A percentile compares a stretch with the other conserved stretches of the same genome.
Conservation (phyloP, 2,888 invertebrate genomes). For the Trilocha varians region DNA sequence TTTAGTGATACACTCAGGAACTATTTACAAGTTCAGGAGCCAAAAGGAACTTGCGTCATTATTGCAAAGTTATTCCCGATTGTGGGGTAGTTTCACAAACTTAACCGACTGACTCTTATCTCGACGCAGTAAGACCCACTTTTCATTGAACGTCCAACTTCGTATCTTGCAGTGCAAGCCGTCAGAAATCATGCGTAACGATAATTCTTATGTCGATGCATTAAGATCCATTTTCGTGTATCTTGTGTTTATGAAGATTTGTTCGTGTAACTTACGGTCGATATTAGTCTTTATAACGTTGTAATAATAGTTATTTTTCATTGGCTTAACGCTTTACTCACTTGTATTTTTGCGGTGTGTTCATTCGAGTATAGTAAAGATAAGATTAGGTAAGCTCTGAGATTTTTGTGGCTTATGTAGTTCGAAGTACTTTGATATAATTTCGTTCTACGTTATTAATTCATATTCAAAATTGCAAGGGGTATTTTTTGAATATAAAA, state of each 20-base stretch:
- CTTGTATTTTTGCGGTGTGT: too few species aligned
- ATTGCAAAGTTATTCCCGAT: not conserved
- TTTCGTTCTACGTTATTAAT: too few species aligned
- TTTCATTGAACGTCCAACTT: not conserved
- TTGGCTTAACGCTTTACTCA: not conserved
- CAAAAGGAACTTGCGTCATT: not conserved
- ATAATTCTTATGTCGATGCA: not conserved
- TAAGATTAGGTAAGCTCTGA: not conserved
- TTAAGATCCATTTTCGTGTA: not conserved
- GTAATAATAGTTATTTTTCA: not conserved
- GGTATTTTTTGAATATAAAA: too few species aligned
- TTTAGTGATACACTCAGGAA: not conserved
- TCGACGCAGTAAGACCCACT: not conserved
- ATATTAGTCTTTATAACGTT: not conserved
- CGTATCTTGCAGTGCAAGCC: not conserved
- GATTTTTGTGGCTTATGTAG: not conserved
- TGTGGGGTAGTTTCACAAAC: not conserved
- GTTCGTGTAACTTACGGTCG: not conserved
- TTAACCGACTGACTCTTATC: not conserved
- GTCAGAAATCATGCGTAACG: not conserved
- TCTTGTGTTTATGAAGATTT: not conserved
- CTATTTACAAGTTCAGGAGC: not conserved
- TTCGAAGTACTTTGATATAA: too few species aligned
- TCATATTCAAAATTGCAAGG: too few species aligned
- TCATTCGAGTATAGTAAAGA: not conserved